These are phyloP conservation scores for Synergus umbraculus DNA, from an alignment of 2,888 invertebrate species.

Conservation along the genomic window DNA sequence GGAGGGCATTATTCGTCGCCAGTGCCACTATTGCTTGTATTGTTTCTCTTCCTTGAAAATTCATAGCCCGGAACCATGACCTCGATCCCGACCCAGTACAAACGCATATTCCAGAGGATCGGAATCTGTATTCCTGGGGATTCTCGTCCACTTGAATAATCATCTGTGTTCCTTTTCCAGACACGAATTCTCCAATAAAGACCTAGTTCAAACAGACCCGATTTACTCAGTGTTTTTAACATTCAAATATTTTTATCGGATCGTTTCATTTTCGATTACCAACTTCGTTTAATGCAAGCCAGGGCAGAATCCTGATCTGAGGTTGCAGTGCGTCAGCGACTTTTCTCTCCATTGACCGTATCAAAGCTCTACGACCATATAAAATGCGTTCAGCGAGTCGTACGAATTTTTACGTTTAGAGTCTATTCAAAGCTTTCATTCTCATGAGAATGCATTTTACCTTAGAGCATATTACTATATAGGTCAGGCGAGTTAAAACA, in stretches of 20 bases:
- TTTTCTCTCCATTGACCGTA: slow-evolving; percentile 52
- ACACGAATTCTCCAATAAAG: slow-evolving; percentile 95
- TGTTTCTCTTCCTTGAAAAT: slow-evolving; percentile 78
- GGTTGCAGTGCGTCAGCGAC: slow-evolving; percentile 56
- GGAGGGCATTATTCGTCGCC: slow-evolving; percentile 54
- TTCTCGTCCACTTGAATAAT: slow-evolving; percentile 88
- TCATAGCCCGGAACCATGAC: slow-evolving; percentile 95
- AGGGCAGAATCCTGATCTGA: slow-evolving; percentile 83
- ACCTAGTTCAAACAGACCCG: slow-evolving; percentile 80
- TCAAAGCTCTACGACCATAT: slow-evolving; percentile 52
- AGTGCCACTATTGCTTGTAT: slow-evolving; percentile 55
- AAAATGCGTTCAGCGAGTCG: slow-evolving; percentile 32
- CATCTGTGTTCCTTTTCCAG: slow-evolving; percentile 94
- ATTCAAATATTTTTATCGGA: background rate
- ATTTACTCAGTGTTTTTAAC: slow-evolving; percentile 24
- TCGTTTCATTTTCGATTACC: slow-evolving; percentile 30
- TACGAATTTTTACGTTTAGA: slow-evolving; percentile 31
- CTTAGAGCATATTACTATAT: background rate
- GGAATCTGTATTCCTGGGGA: slow-evolving; percentile 86
- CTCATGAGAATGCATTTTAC: background rate
- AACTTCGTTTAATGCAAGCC: slow-evolving; percentile 97
- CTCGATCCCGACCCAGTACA: slow-evolving; percentile 99
- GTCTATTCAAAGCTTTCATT: slow-evolving; percentile 2
- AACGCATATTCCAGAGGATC: slow-evolving; percentile 97
- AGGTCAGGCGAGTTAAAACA: background rate